Evolutionary conservation across 1,140 invertebrate genomes (phyloP), one percentile per base, ranked within the genome.

Genomic region (Drosophila pandora): DNA sequence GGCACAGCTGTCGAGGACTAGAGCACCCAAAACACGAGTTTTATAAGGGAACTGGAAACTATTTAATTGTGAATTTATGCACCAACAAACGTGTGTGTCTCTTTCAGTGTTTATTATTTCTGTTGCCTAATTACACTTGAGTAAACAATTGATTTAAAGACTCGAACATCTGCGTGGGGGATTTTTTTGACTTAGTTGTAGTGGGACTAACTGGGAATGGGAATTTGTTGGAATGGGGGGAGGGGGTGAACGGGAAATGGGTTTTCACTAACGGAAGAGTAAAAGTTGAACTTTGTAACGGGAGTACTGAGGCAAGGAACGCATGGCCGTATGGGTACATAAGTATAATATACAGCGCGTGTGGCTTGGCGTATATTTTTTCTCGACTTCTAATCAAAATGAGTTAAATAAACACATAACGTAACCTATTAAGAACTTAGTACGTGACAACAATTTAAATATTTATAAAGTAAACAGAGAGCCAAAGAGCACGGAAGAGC

Each of bases 381-480:
- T 83, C 75, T 79, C 79, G 79, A 62, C 61, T 69, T 78, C 79
- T 87, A 87, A 87, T 88, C 83, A 88, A 87, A 87, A 87, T 87
- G 83, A 87, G 83, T 87, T 87, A 87, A 87, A 89, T 87, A 88
- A 88, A 88, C 83, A 87, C 83, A 87, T 90, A 90, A 90, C 87
- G 85, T 90, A 90, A 90, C 85, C 81, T 90, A 90, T 90, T 90
- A 85, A 90, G 87, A 90, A 90, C 81, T 85, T 90, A 70, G 81
- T 90, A 90, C 85, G 85, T 90, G 85, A 90, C 85, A 85, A 90
- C 83, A 87, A 87, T 87, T 87, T 87, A 83, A 87, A 87, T 87
- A 87, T 83, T 88, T 88, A 83, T 87, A 88, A 88, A 89, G 83
- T 88, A 88, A 87, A 89, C 76, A 89, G 84, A 79, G 85, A 90